Conservation (phyloP, 2,888 invertebrate genomes). For the Sepiola atlantica region DNA sequence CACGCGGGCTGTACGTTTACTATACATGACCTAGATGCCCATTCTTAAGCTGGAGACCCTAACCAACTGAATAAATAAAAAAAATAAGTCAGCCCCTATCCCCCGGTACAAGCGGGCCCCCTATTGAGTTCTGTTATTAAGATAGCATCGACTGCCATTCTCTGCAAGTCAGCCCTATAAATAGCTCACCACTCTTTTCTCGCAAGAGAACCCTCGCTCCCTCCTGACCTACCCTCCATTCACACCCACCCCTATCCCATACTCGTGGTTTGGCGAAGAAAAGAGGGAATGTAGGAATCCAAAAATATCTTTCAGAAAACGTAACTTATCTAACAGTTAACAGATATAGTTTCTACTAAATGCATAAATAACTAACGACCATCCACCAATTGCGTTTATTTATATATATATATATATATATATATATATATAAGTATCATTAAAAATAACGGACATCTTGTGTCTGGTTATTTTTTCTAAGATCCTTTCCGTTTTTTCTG, state of each 20-base stretch:
- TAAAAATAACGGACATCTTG: no score
- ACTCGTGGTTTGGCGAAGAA: not conserved
- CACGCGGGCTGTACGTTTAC: no score
- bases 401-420: not conserved
- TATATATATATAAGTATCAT: not conserved
- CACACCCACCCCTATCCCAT: not conserved
- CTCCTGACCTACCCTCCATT: not conserved
- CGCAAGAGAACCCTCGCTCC: not conserved
- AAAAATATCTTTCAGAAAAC: conserved; percentile 15
- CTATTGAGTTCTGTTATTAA: not conserved
- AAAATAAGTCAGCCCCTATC: no score
- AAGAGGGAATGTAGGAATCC: not conserved
- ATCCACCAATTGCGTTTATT: not conserved
- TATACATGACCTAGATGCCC: not conserved
- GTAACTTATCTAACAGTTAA: not conserved
- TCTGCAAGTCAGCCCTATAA: not conserved
- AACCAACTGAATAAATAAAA: not conserved
- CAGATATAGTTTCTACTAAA: not conserved
- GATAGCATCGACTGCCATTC: not conserved
- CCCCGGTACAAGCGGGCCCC: not conserved
- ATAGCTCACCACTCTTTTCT: not conserved
- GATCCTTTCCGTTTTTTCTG: no score
- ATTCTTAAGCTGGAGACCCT: not conserved
- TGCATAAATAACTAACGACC: not conserved
- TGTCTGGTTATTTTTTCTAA: no score